Percentiles rank a stretch among this genome's conserved stretches.
Evolutionary conservation across 2,113 vertebrate genomes (phyloP).

Genomic region (Oophaga pumilio): DNA sequence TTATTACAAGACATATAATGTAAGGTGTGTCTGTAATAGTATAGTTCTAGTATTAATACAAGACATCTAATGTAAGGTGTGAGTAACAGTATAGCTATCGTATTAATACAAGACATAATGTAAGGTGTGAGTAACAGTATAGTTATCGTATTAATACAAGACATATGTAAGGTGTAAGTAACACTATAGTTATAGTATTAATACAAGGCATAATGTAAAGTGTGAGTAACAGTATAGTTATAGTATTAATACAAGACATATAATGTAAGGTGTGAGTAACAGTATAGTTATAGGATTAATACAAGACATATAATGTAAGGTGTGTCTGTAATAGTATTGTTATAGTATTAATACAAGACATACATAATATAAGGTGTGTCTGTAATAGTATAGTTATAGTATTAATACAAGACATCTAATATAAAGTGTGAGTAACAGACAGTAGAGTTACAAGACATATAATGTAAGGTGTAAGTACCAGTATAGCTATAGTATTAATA

Average conservation of each 20-base stretch:
- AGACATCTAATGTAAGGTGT: background rate
- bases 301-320: no score
- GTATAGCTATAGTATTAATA: background rate
- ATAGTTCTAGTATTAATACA: background rate
- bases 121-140: background rate
- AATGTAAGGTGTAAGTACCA: background rate
- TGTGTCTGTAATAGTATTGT: no score
- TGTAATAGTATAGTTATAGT: background rate
- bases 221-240: background rate
- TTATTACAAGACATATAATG: background rate
- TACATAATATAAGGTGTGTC: background rate
- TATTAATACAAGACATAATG: no score
- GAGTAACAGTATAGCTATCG: no score
- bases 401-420: no score
- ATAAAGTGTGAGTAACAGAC: background rate
- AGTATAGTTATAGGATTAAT: background rate
- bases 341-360: background rate
- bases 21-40: background rate
- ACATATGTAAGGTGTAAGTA: background rate
- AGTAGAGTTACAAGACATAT: no score
- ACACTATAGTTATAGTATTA: background rate
- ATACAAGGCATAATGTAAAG: background rate
- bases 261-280: background rate
- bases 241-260: background rate
- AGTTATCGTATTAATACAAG: background rate